Evolutionary conservation across 2,888 invertebrate species (phyloP).

Genomic region (Tineola bisselliella): DNA sequence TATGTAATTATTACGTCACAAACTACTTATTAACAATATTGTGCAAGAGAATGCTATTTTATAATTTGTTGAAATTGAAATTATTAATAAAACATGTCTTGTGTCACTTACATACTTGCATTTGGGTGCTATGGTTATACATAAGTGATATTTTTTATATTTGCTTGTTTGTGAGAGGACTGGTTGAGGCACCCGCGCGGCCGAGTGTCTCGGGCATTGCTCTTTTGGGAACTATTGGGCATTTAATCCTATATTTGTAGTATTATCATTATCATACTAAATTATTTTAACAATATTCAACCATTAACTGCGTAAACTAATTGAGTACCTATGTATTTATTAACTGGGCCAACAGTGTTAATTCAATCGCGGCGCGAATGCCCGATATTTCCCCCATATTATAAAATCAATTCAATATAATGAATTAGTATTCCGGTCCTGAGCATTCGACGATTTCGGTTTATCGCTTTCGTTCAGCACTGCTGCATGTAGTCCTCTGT

Average conservation of each 20-base stretch:
- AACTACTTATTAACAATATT: slow-evolving; percentile 35
- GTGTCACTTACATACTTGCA: slow-evolving; percentile 66
- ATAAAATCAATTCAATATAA: slow-evolving; percentile 17
- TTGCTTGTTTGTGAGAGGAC: slow-evolving; percentile 57
- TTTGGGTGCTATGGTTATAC: slow-evolving; percentile 67
- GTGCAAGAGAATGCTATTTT: slow-evolving; percentile 44
- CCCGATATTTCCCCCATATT: slow-evolving; percentile 61
- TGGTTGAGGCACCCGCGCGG: slow-evolving; percentile 29
- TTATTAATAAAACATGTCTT: too few relatives aligned
- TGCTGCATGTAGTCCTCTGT: slow-evolving; percentile 34
- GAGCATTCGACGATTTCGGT: slow-evolving; percentile 54
- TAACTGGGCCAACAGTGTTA: slow-evolving; percentile 49
- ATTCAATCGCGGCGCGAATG: slow-evolving; percentile 61
- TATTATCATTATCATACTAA: slow-evolving; percentile 66
- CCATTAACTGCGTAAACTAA: slow-evolving; percentile 68
- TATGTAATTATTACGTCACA: slow-evolving; percentile 62
- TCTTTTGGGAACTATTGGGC: slow-evolving; percentile 67
- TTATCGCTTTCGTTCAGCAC: slow-evolving; percentile 46
- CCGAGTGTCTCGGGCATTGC: slow-evolving; percentile 43
- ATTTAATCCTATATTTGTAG: slow-evolving; percentile 67
- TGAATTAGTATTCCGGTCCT: slow-evolving; percentile 29
- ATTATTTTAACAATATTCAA: slow-evolving; percentile 64
- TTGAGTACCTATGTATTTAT: slow-evolving; percentile 51
- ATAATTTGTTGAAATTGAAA: slow-evolving; percentile 22
- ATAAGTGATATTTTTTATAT: slow-evolving; percentile 51